These are phyloP conservation scores for Myrmecobius fasciatus DNA, from an alignment of 2,113 vertebrate species.

Conservation along the genomic window DNA sequence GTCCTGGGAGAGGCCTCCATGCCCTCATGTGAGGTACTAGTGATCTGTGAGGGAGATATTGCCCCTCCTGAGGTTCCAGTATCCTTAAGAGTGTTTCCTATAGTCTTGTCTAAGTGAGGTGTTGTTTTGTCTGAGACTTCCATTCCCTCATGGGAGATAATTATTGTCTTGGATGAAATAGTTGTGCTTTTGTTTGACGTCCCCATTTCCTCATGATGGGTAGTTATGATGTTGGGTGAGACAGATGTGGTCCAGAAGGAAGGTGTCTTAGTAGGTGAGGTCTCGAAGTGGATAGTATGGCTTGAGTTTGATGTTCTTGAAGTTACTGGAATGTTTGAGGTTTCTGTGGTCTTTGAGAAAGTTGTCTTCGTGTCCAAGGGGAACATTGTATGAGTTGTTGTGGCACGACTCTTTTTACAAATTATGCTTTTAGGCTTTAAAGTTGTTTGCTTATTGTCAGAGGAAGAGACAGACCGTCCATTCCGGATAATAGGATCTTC, in stretches of 20 bases:
- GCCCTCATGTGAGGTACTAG: neutral
- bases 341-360: no score
- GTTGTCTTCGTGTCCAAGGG: no score
- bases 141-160: neutral
- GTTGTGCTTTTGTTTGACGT: neutral
- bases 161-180: neutral
- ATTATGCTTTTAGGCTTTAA: neutral
- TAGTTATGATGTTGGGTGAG: fast-evolving
- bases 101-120: neutral
- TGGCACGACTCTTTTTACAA: neutral
- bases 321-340: no score
- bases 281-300: no score
- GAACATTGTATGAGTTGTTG: no score
- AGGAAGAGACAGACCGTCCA: fast-evolving
- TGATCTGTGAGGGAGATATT: neutral
- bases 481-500: neutral
- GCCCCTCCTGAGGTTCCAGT: neutral
- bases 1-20: neutral
- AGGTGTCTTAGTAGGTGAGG: neutral
- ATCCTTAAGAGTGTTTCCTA: neutral
- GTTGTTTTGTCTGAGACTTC: neutral
- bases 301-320: no score
- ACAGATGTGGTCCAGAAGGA: neutral
- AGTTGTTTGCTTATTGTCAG: neutral
- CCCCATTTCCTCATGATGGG: neutral